phyloP scores from a whole-genome alignment of 2,888 invertebrate genomes.

The Endotricha flammealis region DNA sequence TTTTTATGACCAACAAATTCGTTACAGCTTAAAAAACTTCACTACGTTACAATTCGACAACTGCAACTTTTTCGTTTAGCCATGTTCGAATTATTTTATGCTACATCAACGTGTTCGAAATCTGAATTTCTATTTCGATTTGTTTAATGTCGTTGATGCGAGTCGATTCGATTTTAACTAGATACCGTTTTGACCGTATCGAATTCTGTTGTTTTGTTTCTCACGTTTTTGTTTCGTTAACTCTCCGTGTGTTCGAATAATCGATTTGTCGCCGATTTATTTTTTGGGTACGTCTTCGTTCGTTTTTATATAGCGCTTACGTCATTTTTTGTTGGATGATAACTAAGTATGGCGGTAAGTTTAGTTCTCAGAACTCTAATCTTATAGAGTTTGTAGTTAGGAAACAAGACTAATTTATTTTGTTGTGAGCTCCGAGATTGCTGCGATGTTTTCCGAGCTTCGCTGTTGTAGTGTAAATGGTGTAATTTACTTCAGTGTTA shows the following conservation, averaged over 20 bases:
- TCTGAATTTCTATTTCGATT: slow-evolving; percentile 52
- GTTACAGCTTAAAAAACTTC: slow-evolving; percentile 38
- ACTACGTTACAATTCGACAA: slow-evolving; percentile 23
- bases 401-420: neutral
- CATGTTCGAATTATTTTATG: slow-evolving; percentile 28
- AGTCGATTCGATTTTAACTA: slow-evolving; percentile 66
- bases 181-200: slow-evolving; percentile 49
- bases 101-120: slow-evolving; percentile 30
- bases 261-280: slow-evolving; percentile 55
- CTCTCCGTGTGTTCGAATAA: slow-evolving; percentile 48
- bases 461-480: neutral
- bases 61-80: slow-evolving; percentile 27
- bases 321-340: neutral
- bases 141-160: slow-evolving; percentile 58
- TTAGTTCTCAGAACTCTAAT: neutral
- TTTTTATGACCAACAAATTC: slow-evolving; percentile 50
- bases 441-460: neutral
- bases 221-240: slow-evolving; percentile 72
- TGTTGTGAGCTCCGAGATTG: neutral
- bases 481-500: neutral
- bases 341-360: neutral
- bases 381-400: neutral
- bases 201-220: slow-evolving; percentile 61
- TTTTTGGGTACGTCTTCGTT: slow-evolving; percentile 28
- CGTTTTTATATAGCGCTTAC: neutral